Conservation (phyloP, 2,797 vertebrate genomes). For the Chelon labrosus region DNA sequence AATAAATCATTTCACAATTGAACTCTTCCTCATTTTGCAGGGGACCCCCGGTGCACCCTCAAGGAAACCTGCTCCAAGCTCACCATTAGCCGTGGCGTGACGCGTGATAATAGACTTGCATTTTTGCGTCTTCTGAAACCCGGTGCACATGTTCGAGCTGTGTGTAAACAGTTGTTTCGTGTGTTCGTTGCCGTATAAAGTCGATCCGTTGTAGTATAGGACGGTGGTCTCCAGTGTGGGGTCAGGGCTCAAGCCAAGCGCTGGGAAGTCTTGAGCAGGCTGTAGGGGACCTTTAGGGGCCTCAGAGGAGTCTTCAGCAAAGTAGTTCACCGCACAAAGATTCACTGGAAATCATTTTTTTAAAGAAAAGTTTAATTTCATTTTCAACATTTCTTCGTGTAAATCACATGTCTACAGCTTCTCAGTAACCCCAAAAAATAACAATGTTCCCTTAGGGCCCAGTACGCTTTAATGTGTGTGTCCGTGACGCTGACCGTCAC, state of each 20-base stretch:
- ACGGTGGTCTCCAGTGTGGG: constrained; percentile 7
- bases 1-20: constrained; percentile 7
- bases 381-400: not conserved
- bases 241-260: not conserved
- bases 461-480: not conserved
- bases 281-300: constrained; percentile 15
- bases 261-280: constrained; percentile 8
- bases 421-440: not conserved
- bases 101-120: not conserved
- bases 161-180: not conserved
- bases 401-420: not conserved
- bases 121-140: not conserved
- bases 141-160: not conserved
- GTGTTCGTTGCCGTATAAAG: not conserved
- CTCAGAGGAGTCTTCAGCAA: constrained; percentile 11
- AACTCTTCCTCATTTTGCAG: constrained; percentile 4
- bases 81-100: constrained; percentile 1
- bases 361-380: not conserved
- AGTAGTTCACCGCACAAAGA: not conserved
- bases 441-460: not conserved
- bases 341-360: not conserved
- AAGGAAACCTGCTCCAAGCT: constrained; percentile 16
- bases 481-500: not conserved
- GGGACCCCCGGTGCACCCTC: not conserved
- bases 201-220: not conserved